A percentile compares a stretch with the other conserved stretches of the same genome.
phyloP scores from a whole-genome alignment of 2,888 invertebrate genomes.

The Helobdella robusta region DNA sequence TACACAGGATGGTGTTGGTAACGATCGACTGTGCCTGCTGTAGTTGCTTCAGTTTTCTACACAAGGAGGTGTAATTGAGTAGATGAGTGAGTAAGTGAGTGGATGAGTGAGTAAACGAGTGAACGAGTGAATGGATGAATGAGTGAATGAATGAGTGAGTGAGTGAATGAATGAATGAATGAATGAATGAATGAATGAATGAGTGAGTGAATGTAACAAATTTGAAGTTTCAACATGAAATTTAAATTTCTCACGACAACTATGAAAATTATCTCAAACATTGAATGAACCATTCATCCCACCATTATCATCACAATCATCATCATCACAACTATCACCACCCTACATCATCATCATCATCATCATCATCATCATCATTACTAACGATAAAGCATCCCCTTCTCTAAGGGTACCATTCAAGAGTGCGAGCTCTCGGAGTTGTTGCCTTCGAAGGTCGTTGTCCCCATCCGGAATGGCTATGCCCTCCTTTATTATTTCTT shows the following conservation, averaged over 20 bases:
- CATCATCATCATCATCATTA: neutral
- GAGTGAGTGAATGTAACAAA: too few species aligned
- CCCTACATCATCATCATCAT: neutral
- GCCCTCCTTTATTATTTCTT: conserved; percentile 78
- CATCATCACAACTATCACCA: neutral
- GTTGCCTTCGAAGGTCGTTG: conserved; percentile 92
- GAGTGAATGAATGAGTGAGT: too few species aligned
- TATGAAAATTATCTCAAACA: too few species aligned
- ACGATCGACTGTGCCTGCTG: conserved; percentile 55
- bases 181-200: too few species aligned
- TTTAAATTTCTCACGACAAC: too few species aligned
- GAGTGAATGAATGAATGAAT: too few species aligned
- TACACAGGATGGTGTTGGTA: conserved; percentile 89
- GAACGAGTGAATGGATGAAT: too few species aligned
- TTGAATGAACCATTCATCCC: too few species aligned
- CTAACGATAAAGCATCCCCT: conserved; percentile 59
- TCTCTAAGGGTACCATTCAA: conserved; percentile 96
- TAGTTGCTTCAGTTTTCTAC: conserved; percentile 48
- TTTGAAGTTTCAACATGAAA: too few species aligned
- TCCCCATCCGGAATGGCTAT: conserved; percentile 97
- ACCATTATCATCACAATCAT: too few species aligned
- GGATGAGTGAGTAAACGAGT: too few species aligned
- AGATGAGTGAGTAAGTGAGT: too few species aligned
- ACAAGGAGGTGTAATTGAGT: conserved; percentile 23
- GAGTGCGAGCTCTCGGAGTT: conserved; percentile 88